Conservation (phyloP, 64 coral and sea anemone genomes). For the Montipora capricornis region DNA sequence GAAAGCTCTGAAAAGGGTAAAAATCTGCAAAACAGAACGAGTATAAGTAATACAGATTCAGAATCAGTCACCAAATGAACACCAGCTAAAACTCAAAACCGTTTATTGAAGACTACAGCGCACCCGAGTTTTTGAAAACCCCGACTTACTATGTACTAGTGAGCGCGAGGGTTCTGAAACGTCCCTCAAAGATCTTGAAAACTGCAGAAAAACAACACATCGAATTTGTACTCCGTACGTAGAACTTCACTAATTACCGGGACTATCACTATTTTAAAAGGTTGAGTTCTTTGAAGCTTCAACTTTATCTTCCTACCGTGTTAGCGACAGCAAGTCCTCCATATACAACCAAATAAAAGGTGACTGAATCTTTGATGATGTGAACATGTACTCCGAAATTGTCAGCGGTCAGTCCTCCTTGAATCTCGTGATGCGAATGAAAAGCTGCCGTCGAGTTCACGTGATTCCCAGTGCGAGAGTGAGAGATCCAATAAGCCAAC, state of each 20-base stretch:
- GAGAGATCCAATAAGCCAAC: slow-evolving; percentile 98
- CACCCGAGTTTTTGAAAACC: no score
- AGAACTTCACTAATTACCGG: no score
- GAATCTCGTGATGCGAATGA: background rate
- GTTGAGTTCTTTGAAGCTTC: background rate
- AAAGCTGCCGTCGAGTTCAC: background rate
- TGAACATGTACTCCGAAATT: slow-evolving; percentile 42
- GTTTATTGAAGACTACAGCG: no score
- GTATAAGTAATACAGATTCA: no score
- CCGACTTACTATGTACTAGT: no score
- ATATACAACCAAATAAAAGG: slow-evolving; percentile 94
- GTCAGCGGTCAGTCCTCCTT: background rate
- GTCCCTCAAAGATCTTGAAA: no score
- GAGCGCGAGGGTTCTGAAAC: no score
- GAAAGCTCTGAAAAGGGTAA: slow-evolving; percentile 95
- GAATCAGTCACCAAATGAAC: no score
- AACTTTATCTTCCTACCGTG: slow-evolving; percentile 58
- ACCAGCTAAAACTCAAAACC: no score
- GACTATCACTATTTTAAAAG: background rate
- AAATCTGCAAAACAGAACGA: slow-evolving; percentile 41
- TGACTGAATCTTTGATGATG: slow-evolving; percentile 85
- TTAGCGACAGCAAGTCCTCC: slow-evolving; percentile 90
- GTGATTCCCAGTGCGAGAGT: slow-evolving; percentile 29
- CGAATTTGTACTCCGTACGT: no score
- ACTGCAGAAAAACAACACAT: no score